Conservation (phyloP, 2,888 invertebrate genomes). For the Morpho achilles region DNA sequence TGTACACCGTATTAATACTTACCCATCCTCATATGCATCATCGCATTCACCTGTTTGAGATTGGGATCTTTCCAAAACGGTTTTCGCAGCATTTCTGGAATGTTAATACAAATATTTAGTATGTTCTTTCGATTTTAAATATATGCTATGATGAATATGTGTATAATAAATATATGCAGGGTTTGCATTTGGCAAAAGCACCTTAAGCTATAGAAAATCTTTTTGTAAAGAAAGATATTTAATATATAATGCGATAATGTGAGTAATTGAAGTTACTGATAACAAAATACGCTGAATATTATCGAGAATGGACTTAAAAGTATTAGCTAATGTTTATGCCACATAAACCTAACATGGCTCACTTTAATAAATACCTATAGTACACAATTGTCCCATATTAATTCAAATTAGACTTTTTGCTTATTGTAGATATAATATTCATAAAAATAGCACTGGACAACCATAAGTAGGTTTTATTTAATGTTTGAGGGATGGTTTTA, state of each 20-base stretch:
- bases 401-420: no score
- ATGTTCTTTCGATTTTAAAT: not conserved
- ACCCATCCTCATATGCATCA: constrained; percentile 84
- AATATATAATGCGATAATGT: constrained; percentile 5
- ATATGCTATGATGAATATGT: not conserved
- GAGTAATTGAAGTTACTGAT: constrained; percentile 11
- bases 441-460: no score
- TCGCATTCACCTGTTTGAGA: constrained; percentile 72
- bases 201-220: constrained; percentile 31
- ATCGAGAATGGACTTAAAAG: no score
- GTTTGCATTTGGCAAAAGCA: constrained; percentile 34
- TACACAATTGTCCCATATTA: no score
- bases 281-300: no score
- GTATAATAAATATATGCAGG: no score
- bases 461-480: no score
- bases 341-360: no score
- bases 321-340: no score
- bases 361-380: no score
- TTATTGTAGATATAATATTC: no score
- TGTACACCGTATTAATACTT: constrained; percentile 28
- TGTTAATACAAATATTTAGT: constrained; percentile 9
- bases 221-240: constrained; percentile 22
- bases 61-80: constrained; percentile 76
- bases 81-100: constrained; percentile 77
- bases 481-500: no score